Evolutionary conservation across 2,888 invertebrate species (phyloP).

Genomic region (Cephus pygmeus): DNA sequence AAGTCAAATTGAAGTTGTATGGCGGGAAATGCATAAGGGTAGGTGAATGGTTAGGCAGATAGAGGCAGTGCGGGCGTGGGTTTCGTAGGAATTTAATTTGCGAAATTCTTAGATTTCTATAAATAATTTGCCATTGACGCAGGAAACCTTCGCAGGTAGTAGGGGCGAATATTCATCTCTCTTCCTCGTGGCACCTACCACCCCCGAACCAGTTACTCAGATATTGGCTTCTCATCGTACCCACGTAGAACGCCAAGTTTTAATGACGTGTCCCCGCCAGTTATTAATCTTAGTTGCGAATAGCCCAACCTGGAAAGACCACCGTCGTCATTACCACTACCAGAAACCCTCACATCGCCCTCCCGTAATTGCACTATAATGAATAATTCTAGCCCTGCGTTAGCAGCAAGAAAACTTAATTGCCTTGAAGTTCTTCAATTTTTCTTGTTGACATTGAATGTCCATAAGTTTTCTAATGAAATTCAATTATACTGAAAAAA

Average conservation of each 20-base stretch:
- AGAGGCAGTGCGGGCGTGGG: not conserved
- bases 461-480: no score
- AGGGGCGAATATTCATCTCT: not conserved
- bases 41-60: not conserved
- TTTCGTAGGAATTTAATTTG: conserved; percentile 15
- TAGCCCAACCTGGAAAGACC: not conserved
- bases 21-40: not conserved
- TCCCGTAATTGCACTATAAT: not conserved
- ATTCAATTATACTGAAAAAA: no score
- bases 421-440: not conserved
- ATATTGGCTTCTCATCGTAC: not conserved
- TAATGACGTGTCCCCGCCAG: conserved; percentile 17
- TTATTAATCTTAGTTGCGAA: conserved; percentile 13
- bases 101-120: conserved; percentile 14
- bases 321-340: not conserved
- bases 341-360: not conserved
- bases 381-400: not conserved
- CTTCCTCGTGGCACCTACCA: not conserved
- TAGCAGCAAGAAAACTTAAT: not conserved
- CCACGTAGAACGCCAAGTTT: conserved; percentile 13
- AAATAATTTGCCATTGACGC: conserved; percentile 9
- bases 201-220: not conserved
- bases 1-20: not conserved
- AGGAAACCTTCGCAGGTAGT: not conserved
- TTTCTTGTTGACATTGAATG: not conserved